Base-by-base conservation (phyloP, 2,888 invertebrate genomes). In the Nemapogon koenigi region DNA sequence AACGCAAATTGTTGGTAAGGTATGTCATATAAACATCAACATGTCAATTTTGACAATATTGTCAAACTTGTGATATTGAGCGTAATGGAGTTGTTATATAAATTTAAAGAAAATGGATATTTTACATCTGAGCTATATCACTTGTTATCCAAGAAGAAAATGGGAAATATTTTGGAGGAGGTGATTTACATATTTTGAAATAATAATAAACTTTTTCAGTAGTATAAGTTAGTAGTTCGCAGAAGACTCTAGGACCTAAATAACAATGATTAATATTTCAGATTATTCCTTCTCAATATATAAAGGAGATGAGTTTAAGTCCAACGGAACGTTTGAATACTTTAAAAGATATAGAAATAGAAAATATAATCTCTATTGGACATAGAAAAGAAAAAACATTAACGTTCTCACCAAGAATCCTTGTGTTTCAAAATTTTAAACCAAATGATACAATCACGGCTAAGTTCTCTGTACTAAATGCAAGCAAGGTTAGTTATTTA, bases 381-480 rank as follows among this genome's bases (percentile, higher is more conserved):
- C 55, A 50, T 35, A 56, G 52, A 41, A 44, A 52, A 4, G 53
- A 49, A 16, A 57, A 57, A 43, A 57, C 66, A 28, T 52, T 78
- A 7, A 57, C 59, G 1, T 68, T 78, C 46, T 61, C 66, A 11
- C 86, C 86, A 0, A 72, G 60, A 46, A 51, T 84, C 14, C 52
- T 87, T 2, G 59, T 86, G 16, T 86, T 85, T 48, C 85, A 86
- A 62, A 84, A 83, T 53, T 86, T 76, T 54, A 61, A 68, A 40
- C 64, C 73, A 2, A 82, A 83, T 29, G 69, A 75, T 14, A 63
- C 59, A 45, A 70, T 83, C 41, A 62, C 66, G 14, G 65, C 81
- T 1, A 72, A 79, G 33, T 61, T 87, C 44, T 64, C 68, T 1
- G 68, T 87, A 37, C 76, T 69, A 49, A 87, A 87, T 57, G 68